Base-by-base conservation (phyloP, 2,113 vertebrate species). In the Columba livia region DNA sequence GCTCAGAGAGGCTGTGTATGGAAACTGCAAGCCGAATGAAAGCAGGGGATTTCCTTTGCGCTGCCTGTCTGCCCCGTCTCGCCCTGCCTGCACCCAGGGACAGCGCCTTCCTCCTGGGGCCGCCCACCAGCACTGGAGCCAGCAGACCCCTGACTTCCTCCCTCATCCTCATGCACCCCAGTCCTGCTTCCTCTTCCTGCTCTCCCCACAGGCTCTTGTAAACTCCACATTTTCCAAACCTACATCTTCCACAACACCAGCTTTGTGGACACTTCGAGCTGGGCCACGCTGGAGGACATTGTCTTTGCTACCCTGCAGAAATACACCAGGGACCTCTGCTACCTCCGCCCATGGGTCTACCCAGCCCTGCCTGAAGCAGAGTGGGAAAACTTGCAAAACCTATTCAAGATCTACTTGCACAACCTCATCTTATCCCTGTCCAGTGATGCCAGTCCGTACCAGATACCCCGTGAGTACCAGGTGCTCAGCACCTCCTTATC, bases 371-470 rank as follows among this genome's bases (percentile, higher is more conserved):
- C 89, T 53, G 66, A 19, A 31, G 60, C 15, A 53, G 66, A 91
- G 44, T 85, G 89, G 66, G 12, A 66, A 2, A 53, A 53, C 44
- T 24, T 90, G 53, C 3, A 66, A 31, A 79, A 85, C 12, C 24
- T 91, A 3, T 91, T 91, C n/a, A 40, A 13, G 10, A 0, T 31
- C 60, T 85, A 79, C 6, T 0, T 21, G 10, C 28, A 67, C 12
- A 34, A 73, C 38, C 7, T 91, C 13, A 3, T 31, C n/a, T 51
- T 40, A 32, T 21, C 11, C n/a, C 2, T 85, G 12, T 17, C 19
- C 0, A 1, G 2, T 12, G 74, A 85, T 47, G n/a, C n/a, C n/a
- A 18, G 1, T 3, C 38, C 11, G 19, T 47, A 15, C 81, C 58
- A 72, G 28, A 66, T 3, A 90, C 15, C 32, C 11, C 38, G 81